Evolutionary conservation across 2,797 vertebrate genomes (phyloP).

Genomic region (Aldrovandia affinis): DNA sequence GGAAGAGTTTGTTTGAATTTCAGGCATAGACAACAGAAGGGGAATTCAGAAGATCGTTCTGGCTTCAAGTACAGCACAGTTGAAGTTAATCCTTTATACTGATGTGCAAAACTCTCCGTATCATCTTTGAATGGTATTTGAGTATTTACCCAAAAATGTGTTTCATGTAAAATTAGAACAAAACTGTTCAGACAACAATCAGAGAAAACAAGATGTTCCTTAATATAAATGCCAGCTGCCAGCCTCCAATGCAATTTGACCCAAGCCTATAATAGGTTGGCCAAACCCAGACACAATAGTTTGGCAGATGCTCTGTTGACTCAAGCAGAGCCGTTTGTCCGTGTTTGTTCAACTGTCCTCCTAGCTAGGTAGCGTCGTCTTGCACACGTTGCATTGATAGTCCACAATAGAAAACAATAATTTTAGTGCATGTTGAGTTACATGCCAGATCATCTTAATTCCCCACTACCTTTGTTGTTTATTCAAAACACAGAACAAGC

Average conservation of each 20-base stretch:
- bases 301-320: too few relatives aligned
- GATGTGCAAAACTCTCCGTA: background rate
- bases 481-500: too few relatives aligned
- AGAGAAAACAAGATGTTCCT: background rate
- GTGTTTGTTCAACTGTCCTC: too few relatives aligned
- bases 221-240: too few relatives aligned
- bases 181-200: background rate
- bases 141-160: background rate
- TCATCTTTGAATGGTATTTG: background rate
- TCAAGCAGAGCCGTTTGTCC: too few relatives aligned
- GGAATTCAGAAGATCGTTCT: background rate
- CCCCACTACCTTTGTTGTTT: too few relatives aligned
- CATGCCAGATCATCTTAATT: too few relatives aligned
- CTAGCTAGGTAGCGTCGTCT: too few relatives aligned
- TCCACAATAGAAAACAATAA: too few relatives aligned
- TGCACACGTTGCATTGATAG: too few relatives aligned
- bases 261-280: background rate
- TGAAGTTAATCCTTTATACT: background rate
- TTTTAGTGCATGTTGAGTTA: too few relatives aligned
- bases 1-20: conserved; percentile 16
- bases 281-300: background rate
- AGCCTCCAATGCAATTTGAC: background rate
- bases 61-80: background rate
- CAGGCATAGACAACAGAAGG: background rate
- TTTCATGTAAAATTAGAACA: too few relatives aligned